Evolutionary conservation across 1,140 invertebrate genomes (phyloP), one percentile per base, ranked within the genome.

Genomic region (Lanistes nyassanus): DNA sequence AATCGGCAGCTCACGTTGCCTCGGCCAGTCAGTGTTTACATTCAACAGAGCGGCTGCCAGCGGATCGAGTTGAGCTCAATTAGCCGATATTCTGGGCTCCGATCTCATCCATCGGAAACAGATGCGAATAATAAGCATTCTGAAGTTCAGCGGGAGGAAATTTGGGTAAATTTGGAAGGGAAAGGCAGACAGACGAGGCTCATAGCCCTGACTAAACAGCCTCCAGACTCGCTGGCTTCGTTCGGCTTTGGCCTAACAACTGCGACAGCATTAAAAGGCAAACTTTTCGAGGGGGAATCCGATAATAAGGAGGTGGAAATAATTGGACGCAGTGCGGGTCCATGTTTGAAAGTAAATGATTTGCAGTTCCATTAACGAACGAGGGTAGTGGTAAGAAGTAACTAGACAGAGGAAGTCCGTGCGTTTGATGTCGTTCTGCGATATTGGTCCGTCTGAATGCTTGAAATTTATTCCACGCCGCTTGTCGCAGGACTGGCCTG

Each of bases 11-110:
- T 72, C 55, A 31, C 56, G 29, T 31, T 34, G n/a, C 68, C 26
- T n/a, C 3, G 36, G 55, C 29, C 31, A 23, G 31, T 72, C 23
- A 42, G 34, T 72, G 70, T 72, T 72, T 72, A 72, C 70, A 72
- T 72, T 72, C 70, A 56, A 72, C 70, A 62, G 55, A n/a, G n/a
- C 29, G 47, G 26, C 55, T 72, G 70, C 56, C 56, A 72, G 31
- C 39, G 55, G 51, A 42, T 26, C 21, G n/a, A 39, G 23, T 37
- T 68, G 34, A 42, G 34, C 66, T 68, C 23, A n/a, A 36, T 68
- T 68, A 39, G 23, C 39, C 29, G 66, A 64, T 64, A 64, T 34
- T 31, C 29, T 36, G 36, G 62, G n/a, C 62, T 64, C 62, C 23
- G 29, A 64, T 64, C 62, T 64, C 62, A 64, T 26, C 29, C 62